Percentiles rank a stretch among this genome's conserved stretches.
These are phyloP conservation scores for Tursiops truncatus DNA, from an alignment of 2,113 vertebrate species.

Conservation along the genomic window DNA sequence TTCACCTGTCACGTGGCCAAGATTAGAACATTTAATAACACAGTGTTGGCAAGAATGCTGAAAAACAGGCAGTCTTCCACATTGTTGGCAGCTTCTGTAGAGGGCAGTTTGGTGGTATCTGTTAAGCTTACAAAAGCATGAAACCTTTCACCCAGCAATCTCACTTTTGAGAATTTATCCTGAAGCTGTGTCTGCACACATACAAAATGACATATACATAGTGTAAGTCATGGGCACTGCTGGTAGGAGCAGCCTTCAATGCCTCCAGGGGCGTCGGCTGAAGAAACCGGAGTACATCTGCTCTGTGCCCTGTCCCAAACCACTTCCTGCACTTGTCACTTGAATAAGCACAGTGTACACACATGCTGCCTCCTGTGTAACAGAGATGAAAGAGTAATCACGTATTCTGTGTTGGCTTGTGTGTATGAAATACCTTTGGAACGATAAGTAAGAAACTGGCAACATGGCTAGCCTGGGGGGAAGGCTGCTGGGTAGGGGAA, in stretches of 20 bases:
- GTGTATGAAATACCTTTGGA: not conserved
- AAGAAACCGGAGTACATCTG: fast-evolving
- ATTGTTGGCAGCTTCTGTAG: not conserved
- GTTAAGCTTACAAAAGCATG: not conserved
- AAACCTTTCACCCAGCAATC: not conserved
- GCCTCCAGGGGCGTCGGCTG: fast-evolving
- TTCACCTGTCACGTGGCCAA: fast-evolving
- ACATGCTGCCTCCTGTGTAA: fast-evolving
- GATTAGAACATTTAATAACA: fast-evolving
- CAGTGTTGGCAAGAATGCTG: not conserved
- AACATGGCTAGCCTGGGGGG: not conserved
- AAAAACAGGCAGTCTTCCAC: not conserved
- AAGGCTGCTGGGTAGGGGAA: not conserved
- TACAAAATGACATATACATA: fast-evolving
- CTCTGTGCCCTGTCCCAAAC: not conserved
- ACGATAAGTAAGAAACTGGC: not conserved
- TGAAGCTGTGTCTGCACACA: not conserved
- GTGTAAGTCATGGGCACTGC: fast-evolving
- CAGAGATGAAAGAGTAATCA: fast-evolving
- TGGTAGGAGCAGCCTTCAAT: fast-evolving
- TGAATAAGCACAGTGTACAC: fast-evolving
- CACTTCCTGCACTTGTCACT: not conserved
- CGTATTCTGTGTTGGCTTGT: fast-evolving
- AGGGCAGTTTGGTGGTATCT: not conserved
- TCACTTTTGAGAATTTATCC: not conserved